Conservation (phyloP, 2,113 vertebrate species). For the Grammomys dolichurus region DNA sequence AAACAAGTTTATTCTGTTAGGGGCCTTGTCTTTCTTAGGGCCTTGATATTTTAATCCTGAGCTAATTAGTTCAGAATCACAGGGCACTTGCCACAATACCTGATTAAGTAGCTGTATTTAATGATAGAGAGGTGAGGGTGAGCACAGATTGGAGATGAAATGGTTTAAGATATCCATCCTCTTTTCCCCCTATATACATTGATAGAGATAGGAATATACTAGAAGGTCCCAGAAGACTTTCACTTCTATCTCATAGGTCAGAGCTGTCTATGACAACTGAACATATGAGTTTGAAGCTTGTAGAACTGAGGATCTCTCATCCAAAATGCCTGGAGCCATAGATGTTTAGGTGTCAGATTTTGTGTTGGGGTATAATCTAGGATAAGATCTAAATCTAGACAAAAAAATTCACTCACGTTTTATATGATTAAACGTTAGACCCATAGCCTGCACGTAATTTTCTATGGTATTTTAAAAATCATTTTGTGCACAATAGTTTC, state of each 20-base stretch:
- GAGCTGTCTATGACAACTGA: neutral
- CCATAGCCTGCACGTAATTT: neutral
- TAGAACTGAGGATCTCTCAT: neutral
- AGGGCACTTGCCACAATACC: neutral
- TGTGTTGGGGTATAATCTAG: neutral
- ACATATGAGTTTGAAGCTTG: neutral
- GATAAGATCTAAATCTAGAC: neutral
- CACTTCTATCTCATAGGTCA: neutral
- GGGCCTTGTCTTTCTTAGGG: neutral
- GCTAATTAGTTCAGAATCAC: neutral
- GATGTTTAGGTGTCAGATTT: neutral
- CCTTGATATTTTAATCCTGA: constrained; percentile 32
- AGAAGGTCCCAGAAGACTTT: neutral
- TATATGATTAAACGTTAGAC: neutral
- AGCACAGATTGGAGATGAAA: neutral
- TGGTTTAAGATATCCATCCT: neutral
- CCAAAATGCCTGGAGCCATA: neutral
- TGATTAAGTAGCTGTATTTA: neutral
- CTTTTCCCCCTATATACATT: neutral
- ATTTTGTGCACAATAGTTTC: neutral
- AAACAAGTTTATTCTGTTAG: neutral
- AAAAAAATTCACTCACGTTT: neutral
- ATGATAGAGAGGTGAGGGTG: neutral
- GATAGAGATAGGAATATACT: neutral
- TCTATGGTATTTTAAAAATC: neutral